Evolutionary conservation across 2,797 vertebrate species (phyloP).

Genomic region (Sciurus carolinensis): DNA sequence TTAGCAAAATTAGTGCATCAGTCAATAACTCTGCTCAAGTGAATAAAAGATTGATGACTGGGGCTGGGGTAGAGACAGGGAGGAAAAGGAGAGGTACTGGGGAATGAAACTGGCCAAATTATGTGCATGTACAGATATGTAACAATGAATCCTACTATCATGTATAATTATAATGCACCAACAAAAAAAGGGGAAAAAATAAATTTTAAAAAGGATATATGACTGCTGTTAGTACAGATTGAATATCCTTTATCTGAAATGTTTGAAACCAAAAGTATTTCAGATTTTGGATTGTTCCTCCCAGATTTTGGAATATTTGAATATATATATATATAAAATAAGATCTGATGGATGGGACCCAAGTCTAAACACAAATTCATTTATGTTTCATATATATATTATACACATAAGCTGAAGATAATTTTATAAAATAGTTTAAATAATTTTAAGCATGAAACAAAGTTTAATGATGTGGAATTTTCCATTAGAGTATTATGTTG

Average conservation of each 20-base stretch:
- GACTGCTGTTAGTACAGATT: constrained; percentile 26
- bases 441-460: background rate
- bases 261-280: background rate
- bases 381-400: background rate
- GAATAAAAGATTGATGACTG: constrained; percentile 67
- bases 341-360: background rate
- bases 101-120: too few relatives aligned
- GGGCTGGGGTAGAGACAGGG: too few relatives aligned
- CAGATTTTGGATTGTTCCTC: background rate
- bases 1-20: constrained; percentile 73
- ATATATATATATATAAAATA: background rate
- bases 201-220: constrained; percentile 30
- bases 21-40: constrained; percentile 62
- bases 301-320: background rate
- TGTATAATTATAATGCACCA: too few relatives aligned
- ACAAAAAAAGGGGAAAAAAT: too few relatives aligned
- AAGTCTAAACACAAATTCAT: background rate
- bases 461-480: background rate
- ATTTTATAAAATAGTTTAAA: background rate
- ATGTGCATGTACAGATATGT: too few relatives aligned
- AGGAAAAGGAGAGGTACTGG: too few relatives aligned
- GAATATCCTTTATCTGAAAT: background rate
- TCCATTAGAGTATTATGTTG: background rate
- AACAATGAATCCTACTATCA: too few relatives aligned
- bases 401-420: background rate